phyloP scores from a whole-genome alignment of 2,888 invertebrate species.

The Dorcus hopei region DNA sequence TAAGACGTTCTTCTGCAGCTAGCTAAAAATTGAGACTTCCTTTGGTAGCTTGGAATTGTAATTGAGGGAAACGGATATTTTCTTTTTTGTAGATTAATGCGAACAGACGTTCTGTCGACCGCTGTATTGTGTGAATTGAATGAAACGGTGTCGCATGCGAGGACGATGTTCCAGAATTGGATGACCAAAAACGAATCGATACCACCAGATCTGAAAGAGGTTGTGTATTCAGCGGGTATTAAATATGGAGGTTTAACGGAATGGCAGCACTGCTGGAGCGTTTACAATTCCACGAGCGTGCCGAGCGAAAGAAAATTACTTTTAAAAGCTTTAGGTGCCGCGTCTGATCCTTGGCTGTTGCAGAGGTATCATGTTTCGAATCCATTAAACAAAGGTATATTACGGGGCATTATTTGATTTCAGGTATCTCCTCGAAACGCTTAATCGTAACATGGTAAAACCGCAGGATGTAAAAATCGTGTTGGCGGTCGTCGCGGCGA shows the following conservation, averaged over 20 bases:
- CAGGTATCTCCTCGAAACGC: slow-evolving; percentile 71
- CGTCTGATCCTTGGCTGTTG: slow-evolving; percentile 76
- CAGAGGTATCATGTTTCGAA: slow-evolving; percentile 57
- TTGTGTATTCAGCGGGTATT: slow-evolving; percentile 65
- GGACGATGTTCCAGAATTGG: slow-evolving; percentile 69
- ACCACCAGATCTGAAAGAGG: slow-evolving; percentile 72
- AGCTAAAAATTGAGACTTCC: too few species aligned
- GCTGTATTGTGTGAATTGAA: slow-evolving; percentile 71
- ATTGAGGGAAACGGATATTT: too few species aligned
- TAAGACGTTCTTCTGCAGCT: too few species aligned
- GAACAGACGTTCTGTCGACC: slow-evolving; percentile 67
- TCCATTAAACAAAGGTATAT: slow-evolving; percentile 1
- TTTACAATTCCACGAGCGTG: slow-evolving; percentile 62
- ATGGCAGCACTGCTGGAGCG: slow-evolving; percentile 76
- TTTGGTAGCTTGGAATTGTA: too few species aligned
- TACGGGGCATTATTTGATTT: slow-evolving; percentile 1
- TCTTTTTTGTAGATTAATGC: slow-evolving; percentile 59
- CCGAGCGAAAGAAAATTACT: slow-evolving; percentile 71
- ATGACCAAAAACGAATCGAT: slow-evolving; percentile 62
- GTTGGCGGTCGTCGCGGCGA: slow-evolving; percentile 68
- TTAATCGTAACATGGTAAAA: slow-evolving; percentile 67
- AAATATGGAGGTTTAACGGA: slow-evolving; percentile 67
- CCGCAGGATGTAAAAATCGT: slow-evolving; percentile 70
- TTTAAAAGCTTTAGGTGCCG: slow-evolving; percentile 67
- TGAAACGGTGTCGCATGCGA: slow-evolving; percentile 67